These are phyloP conservation scores for Nudaria mundana DNA, from an alignment of 2,888 invertebrate species.

Conservation along the genomic window DNA sequence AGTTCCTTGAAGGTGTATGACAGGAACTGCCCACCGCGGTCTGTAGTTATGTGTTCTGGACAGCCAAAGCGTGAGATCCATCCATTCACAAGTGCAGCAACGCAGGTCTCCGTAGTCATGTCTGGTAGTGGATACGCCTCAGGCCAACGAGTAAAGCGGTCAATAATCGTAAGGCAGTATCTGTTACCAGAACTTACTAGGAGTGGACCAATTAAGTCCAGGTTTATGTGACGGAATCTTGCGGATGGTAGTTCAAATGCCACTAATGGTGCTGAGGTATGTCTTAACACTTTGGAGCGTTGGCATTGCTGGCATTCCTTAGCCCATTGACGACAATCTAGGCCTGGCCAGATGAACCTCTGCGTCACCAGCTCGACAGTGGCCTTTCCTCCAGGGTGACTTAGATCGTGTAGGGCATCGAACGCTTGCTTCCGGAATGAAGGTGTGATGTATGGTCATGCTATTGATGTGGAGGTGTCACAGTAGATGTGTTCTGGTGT, in stretches of 20 bases:
- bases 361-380: constrained; percentile 29
- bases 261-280: too few species aligned
- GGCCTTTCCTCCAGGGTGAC: background rate
- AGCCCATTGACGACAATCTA: constrained; percentile 43
- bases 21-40: constrained; percentile 21
- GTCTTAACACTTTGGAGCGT: constrained; percentile 37
- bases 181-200: constrained; percentile 16
- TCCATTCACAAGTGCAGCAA: background rate
- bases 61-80: too few species aligned
- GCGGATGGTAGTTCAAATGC: too few species aligned
- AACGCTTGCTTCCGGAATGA: background rate
- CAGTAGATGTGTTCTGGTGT: background rate
- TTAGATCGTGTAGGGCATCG: background rate
- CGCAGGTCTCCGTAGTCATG: background rate
- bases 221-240: too few species aligned
- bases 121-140: constrained; percentile 23
- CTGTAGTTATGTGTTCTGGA: background rate
- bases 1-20: too few species aligned
- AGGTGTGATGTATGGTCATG: background rate
- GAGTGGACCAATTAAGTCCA: constrained; percentile 34
- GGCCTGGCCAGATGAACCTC: constrained; percentile 38
- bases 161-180: constrained; percentile 36
- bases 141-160: constrained; percentile 54
- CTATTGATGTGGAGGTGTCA: background rate
- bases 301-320: constrained; percentile 43